These are phyloP conservation scores for Pseudomugil tenellus DNA, from an alignment of 2,797 vertebrate species.

Conservation along the genomic window DNA sequence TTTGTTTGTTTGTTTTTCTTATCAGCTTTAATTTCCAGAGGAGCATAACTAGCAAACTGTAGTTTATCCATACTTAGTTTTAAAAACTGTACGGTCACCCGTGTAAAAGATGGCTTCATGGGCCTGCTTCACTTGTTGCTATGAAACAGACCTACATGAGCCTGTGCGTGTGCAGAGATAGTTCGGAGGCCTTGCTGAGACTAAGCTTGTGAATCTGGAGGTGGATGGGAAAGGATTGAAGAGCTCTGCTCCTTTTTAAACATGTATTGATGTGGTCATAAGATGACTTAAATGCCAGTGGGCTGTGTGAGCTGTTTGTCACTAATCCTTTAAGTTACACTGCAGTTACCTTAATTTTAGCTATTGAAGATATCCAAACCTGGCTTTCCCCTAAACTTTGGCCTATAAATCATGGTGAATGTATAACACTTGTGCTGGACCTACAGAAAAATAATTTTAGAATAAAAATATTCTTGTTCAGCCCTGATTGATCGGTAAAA, in stretches of 20 bases:
- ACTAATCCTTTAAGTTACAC: conserved; percentile 12
- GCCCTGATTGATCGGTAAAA: conserved; percentile 15
- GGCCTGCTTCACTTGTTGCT: conserved; percentile 84
- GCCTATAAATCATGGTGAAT: conserved; percentile 4
- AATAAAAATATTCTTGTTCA: conserved; percentile 17
- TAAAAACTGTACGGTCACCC: conserved; percentile 51
- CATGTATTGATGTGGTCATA: conserved; percentile 39
- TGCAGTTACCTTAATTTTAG: not conserved
- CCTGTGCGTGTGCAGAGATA: conserved; percentile 70
- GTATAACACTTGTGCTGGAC: not conserved
- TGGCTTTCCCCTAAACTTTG: conserved; percentile 10
- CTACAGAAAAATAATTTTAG: not conserved
- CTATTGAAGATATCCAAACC: conserved; percentile 22
- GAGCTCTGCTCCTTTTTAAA: conserved; percentile 48
- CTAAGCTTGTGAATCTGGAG: conserved; percentile 79
- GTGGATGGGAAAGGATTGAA: conserved; percentile 69
- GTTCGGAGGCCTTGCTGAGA: conserved; percentile 78
- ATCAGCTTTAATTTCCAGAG: conserved; percentile 20
- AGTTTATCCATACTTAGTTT: conserved; percentile 22
- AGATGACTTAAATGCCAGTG: conserved; percentile 48
- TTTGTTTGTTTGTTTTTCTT: too few relatives aligned
- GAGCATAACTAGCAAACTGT: conserved; percentile 1
- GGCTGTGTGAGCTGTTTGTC: conserved; percentile 24
- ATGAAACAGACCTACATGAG: conserved; percentile 78
- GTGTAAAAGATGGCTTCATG: conserved; percentile 52